phyloP scores from a whole-genome alignment of 2,113 vertebrate species.

The Hemibagrus wyckioides region DNA sequence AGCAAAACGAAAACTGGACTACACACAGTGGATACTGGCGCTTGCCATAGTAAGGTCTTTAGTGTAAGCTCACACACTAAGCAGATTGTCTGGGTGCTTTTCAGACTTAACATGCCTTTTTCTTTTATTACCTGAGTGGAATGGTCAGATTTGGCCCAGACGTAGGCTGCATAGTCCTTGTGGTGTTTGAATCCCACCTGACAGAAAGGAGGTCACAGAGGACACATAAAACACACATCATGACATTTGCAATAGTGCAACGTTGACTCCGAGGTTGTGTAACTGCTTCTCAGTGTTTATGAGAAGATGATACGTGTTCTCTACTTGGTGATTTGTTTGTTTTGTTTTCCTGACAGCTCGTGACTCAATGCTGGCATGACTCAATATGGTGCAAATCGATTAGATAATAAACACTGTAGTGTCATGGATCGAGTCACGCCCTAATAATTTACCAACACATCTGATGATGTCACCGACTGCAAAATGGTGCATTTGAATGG shows the following conservation, averaged over 20 bases:
- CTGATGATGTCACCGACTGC: not conserved
- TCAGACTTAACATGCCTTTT: not conserved
- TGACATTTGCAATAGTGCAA: not conserved
- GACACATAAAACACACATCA: not conserved
- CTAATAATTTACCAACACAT: not conserved
- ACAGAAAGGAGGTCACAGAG: not conserved
- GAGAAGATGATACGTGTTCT: not conserved
- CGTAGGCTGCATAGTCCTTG: slow-evolving; percentile 92
- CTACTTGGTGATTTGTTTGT: not conserved
- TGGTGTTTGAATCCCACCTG: slow-evolving; percentile 94
- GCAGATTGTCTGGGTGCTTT: slow-evolving; percentile 13
- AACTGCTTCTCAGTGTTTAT: not conserved
- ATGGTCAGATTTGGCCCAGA: slow-evolving; percentile 88
- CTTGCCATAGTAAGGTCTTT: not conserved
- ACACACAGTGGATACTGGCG: not conserved
- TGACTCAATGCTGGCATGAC: not conserved
- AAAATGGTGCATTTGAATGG: not conserved
- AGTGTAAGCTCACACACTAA: slow-evolving; percentile 9
- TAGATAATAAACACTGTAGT: not conserved
- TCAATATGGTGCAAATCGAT: not conserved
- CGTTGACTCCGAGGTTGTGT: not conserved
- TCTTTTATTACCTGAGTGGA: slow-evolving; percentile 57
- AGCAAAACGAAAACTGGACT: not conserved
- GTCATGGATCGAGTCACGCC: not conserved
- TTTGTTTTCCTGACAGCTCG: not conserved